Base-by-base conservation (phyloP, 2,888 invertebrate genomes). In the Diarsia dahlii region DNA sequence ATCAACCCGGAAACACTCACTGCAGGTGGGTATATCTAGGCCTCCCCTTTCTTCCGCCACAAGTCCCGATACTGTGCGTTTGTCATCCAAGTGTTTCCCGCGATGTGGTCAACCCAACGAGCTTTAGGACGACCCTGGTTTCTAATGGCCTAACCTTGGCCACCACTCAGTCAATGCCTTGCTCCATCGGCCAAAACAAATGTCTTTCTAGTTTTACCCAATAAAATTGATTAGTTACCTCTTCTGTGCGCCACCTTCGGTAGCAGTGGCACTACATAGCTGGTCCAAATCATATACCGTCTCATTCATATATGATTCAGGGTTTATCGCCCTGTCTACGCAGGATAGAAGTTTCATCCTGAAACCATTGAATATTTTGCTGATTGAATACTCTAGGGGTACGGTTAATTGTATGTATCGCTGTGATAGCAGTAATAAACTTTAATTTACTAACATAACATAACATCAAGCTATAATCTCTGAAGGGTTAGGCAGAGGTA, bases 201-300 rank as follows among this genome's bases (percentile, higher is more conserved):
- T 28, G 58, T 8, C 0, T 58, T 8, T 58, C 39, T 20, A 15
- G 34, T 34, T 39, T 60, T 34, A 20, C 2, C 20, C 39, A 39
- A 39, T 39, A 39, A 39, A 39, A 39, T 13, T 39, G 10, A 45
- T 46, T 28, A 60, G 65, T 62, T 89, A 95, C 96, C 94, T 95
- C 88, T 93, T 96, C 76, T 92, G 94, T 48, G 92, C 84, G 15
- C 80, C 18, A 6, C 85, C 54, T 6, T 95, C 95, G n/a, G 89
- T 68, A n/a, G 82, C 76, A 10, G 80, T 68, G 3, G 85, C 39
- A 80, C 74, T 76, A 64, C 91, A 91, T 20, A 96, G 85, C 62
- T 94, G 93, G 89, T 98, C 98, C 81, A 98, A 94, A 93, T 98
- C 98, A 90, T 97, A 98, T 5, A 98, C 97, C 3, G 97, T 97